phyloP scores from a whole-genome alignment of 2,797 vertebrate genomes.

The Helarctos malayanus region DNA sequence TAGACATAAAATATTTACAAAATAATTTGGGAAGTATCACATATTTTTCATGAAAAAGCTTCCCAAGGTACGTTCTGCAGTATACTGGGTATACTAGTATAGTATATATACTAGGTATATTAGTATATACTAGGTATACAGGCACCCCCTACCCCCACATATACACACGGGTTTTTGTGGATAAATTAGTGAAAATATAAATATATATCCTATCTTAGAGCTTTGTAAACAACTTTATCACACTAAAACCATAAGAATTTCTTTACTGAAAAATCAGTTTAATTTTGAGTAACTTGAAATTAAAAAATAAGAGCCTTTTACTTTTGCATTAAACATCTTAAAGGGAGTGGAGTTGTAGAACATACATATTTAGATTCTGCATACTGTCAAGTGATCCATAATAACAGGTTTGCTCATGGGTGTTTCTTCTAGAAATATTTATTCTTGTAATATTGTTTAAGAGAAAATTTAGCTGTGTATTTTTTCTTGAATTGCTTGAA shows the following conservation, averaged over 20 bases:
- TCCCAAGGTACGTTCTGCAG: background rate
- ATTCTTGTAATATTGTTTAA: background rate
- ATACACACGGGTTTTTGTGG: background rate
- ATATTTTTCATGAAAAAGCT: slow-evolving; percentile 15
- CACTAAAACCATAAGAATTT: background rate
- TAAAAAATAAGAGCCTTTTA: background rate
- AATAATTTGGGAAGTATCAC: background rate
- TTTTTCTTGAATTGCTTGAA: slow-evolving; percentile 41
- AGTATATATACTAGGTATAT: background rate
- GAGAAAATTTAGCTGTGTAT: background rate
- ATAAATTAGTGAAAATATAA: background rate
- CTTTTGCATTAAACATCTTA: background rate
- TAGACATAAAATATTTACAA: background rate
- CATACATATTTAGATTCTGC: background rate
- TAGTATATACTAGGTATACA: background rate
- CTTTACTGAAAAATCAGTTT: background rate
- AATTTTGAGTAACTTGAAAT: background rate
- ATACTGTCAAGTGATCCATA: background rate
- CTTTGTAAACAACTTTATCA: background rate
- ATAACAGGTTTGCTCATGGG: background rate
- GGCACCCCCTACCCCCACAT: background rate
- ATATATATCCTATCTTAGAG: background rate
- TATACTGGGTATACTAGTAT: background rate
- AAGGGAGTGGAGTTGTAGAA: background rate
- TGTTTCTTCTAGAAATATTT: background rate